phyloP scores from a whole-genome alignment of 1,140 invertebrate genomes.

The Heliconius eleuchia region DNA sequence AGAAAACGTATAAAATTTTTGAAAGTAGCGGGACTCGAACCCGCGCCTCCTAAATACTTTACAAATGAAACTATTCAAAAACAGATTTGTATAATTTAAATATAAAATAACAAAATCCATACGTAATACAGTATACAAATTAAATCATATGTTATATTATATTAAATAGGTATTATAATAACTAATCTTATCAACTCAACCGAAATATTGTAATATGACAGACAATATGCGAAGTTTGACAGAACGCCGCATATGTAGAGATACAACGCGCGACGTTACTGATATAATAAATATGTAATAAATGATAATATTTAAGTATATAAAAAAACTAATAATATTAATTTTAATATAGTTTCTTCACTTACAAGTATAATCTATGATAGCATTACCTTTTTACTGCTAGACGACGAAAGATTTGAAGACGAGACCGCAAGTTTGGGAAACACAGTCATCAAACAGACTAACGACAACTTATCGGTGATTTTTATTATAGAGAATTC shows the following conservation, averaged over 20 bases:
- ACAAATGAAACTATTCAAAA: no score
- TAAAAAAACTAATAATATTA: neutral
- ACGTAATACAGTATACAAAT: no score
- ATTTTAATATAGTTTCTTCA: neutral
- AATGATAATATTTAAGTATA: neutral
- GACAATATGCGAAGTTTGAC: neutral
- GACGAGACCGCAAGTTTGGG: neutral
- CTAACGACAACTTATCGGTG: neutral
- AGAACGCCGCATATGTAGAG: neutral
- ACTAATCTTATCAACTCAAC: constrained; percentile 3
- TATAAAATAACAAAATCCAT: no score
- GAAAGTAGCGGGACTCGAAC: no score
- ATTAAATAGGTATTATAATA: neutral
- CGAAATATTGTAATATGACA: neutral
- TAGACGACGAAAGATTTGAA: neutral
- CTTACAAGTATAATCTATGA: neutral
- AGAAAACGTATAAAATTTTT: no score
- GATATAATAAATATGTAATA: neutral
- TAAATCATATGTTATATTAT: neutral
- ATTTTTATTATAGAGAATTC: neutral
- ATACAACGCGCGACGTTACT: neutral
- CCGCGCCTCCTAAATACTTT: no score
- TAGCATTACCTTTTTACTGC: neutral
- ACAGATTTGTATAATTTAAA: no score
- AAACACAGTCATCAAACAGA: neutral